Conservation (phyloP, 2,113 vertebrate species). For the Anolis sagrei region DNA sequence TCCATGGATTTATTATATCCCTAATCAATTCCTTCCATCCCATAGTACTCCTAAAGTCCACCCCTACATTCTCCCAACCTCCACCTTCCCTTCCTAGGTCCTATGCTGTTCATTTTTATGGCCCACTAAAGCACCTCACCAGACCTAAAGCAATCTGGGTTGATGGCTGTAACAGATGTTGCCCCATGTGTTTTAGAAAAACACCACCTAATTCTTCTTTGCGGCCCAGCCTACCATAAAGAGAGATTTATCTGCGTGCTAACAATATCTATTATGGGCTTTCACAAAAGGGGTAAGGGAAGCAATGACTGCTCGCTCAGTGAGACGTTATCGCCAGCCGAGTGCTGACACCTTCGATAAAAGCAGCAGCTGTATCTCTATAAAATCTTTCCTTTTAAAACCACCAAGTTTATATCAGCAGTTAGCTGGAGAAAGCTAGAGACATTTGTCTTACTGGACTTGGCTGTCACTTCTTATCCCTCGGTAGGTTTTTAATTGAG, state of each 20-base stretch:
- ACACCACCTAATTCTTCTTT: constrained; percentile 52
- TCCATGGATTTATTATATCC: background rate
- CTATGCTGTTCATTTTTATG: background rate
- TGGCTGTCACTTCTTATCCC: constrained; percentile 40
- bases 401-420: constrained; percentile 30
- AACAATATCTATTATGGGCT: constrained; percentile 62
- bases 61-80: background rate
- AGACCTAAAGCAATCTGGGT: constrained; percentile 47
- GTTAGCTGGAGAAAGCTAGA: constrained; percentile 47
- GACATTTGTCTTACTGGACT: constrained; percentile 58
- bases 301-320: constrained; percentile 45
- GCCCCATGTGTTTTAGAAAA: constrained; percentile 53
- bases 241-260: constrained; percentile 66
- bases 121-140: background rate
- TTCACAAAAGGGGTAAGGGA: constrained; percentile 30
- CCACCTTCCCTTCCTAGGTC: background rate
- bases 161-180: constrained; percentile 34
- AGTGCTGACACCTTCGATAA: constrained; percentile 56
- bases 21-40: background rate
- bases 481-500: constrained; percentile 66
- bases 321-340: constrained; percentile 58
- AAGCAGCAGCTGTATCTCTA: constrained; percentile 30
- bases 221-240: constrained; percentile 54
- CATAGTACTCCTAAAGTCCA: background rate
- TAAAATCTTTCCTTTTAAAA: constrained; percentile 58